phyloP scores from a whole-genome alignment of 1,140 invertebrate species.

The Bathynomus jamesi region DNA sequence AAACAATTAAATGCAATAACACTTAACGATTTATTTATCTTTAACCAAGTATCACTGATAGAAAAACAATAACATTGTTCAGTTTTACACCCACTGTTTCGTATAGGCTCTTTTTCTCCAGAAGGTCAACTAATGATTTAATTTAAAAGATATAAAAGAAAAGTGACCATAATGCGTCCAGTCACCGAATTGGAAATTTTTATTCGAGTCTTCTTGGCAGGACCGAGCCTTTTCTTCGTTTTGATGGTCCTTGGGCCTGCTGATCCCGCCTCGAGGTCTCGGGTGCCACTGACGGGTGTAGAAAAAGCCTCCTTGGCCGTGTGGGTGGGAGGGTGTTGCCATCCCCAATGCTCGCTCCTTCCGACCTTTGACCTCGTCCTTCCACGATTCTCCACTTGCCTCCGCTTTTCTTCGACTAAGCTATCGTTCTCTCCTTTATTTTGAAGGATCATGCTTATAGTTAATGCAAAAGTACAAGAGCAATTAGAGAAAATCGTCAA shows the following conservation, averaged over 20 bases:
- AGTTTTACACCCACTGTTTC: too few species aligned
- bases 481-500: neutral
- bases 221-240: neutral
- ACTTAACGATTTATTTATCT: too few species aligned
- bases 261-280: neutral
- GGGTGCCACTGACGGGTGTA: neutral
- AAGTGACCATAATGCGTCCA: too few species aligned
- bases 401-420: neutral
- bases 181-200: too few species aligned
- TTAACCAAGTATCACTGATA: too few species aligned
- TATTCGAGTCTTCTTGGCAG: neutral
- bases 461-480: neutral
- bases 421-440: neutral
- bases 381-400: neutral
- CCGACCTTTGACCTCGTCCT: neutral
- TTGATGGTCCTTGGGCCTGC: neutral
- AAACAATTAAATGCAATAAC: too few species aligned
- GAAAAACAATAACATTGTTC: too few species aligned
- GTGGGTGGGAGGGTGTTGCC: neutral
- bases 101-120: too few species aligned
- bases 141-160: too few species aligned
- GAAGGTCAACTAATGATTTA: too few species aligned
- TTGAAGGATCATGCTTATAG: neutral
- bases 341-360: neutral
- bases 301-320: neutral